A percentile compares a stretch with the other conserved stretches of the same genome.
phyloP scores from a whole-genome alignment of 2,113 vertebrate genomes.

The Chaetops frenatus region DNA sequence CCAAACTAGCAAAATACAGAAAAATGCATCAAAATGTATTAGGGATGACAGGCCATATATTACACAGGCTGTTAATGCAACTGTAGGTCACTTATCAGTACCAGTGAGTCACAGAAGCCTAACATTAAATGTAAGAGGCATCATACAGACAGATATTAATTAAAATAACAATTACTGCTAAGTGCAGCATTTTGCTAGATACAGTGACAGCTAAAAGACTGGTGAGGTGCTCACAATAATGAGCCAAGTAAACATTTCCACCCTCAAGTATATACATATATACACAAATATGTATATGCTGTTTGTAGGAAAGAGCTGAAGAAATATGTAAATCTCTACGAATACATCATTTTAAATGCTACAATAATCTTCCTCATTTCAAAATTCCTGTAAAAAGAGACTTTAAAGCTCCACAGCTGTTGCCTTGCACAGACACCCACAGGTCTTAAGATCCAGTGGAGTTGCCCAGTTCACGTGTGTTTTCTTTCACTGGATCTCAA shows the following conservation, averaged over 20 bases:
- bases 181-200: not conserved
- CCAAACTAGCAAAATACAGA: constrained; percentile 42
- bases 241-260: not conserved
- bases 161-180: constrained; percentile 8
- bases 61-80: constrained; percentile 9
- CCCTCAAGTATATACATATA: not conserved
- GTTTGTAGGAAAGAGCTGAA: not conserved
- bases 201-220: not conserved
- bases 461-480: not conserved
- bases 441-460: not conserved
- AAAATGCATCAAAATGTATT: constrained; percentile 44
- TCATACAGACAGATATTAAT: not conserved
- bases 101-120: constrained; percentile 11
- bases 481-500: not conserved
- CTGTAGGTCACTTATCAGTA: not conserved
- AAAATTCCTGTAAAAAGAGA: not conserved
- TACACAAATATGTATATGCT: not conserved
- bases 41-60: constrained; percentile 15
- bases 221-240: not conserved
- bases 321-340: not conserved
- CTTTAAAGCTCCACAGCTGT: not conserved
- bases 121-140: not conserved
- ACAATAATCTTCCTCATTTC: not conserved
- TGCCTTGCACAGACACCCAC: not conserved
- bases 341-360: not conserved